Conservation (phyloP, 2,113 vertebrate genomes). For the Myotis lucifugus region DNA sequence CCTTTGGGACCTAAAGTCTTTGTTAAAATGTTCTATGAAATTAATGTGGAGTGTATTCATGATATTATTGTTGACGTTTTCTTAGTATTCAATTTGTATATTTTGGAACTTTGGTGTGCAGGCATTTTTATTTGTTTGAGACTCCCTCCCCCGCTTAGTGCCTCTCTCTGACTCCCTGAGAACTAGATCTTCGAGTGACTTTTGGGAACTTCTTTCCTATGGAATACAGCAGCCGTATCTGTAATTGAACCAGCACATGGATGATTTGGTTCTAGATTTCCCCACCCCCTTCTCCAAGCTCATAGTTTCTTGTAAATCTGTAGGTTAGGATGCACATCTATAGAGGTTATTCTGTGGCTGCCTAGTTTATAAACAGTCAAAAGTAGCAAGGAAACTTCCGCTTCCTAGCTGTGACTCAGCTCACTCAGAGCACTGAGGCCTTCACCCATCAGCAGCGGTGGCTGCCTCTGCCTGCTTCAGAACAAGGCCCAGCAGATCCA, state of each 20-base stretch:
- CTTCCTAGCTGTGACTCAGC: neutral
- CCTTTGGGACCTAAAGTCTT: neutral
- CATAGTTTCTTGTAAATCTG: neutral
- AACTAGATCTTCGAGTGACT: neutral
- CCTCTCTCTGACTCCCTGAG: neutral
- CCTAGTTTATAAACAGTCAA: neutral
- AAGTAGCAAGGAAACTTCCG: neutral
- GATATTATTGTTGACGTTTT: neutral
- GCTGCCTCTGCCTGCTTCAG: neutral
- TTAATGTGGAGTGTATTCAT: neutral
- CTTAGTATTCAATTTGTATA: neutral
- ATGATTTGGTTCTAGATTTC: neutral
- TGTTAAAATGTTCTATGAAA: neutral
- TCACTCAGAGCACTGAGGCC: neutral
- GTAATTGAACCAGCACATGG: neutral
- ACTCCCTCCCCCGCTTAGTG: neutral
- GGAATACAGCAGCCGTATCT: neutral
- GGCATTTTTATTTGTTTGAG: neutral
- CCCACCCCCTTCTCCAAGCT: neutral
- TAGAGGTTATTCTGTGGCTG: neutral
- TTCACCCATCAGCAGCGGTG: neutral
- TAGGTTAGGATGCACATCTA: neutral
- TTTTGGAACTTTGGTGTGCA: neutral
- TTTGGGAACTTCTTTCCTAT: neutral
- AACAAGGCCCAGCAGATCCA: neutral